These are phyloP conservation scores for Euphydryas editha DNA, from an alignment of 2,888 invertebrate genomes.

Conservation along the genomic window DNA sequence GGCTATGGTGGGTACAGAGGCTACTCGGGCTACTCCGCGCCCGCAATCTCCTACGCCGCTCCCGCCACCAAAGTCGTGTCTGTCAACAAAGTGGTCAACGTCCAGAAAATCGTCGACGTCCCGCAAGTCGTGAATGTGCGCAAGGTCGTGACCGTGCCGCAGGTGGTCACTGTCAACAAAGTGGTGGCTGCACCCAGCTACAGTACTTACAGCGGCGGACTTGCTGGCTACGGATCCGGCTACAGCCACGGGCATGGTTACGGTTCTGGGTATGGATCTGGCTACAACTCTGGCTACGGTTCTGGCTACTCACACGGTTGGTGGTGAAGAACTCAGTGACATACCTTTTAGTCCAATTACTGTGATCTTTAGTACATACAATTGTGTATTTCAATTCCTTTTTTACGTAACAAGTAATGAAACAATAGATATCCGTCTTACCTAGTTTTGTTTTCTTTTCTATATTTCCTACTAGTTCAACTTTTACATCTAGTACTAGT, in stretches of 20 bases:
- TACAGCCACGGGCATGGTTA: conserved; percentile 34
- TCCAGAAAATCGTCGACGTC: conserved; percentile 52
- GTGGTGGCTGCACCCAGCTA: conserved; percentile 54
- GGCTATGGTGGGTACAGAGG: conserved; percentile 27
- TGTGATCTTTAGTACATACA: conserved; percentile 5
- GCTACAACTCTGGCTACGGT: conserved; percentile 35
- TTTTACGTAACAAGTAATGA: neutral
- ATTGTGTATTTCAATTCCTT: neutral
- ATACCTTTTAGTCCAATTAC: neutral
- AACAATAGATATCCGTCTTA: neutral
- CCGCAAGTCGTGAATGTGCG: conserved; percentile 57
- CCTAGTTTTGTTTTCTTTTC: neutral
- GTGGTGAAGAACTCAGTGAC: conserved; percentile 35
- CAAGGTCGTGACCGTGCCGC: conserved; percentile 60
- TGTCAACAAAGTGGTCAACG: conserved; percentile 58
- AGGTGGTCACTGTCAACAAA: conserved; percentile 63
- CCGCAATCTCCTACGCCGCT: conserved; percentile 35
- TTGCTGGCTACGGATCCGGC: conserved; percentile 34
- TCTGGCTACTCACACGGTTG: conserved; percentile 42
- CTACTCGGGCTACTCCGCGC: conserved; percentile 10
- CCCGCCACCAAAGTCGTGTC: conserved; percentile 50
- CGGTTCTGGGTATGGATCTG: conserved; percentile 37
- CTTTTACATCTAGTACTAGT: too few relatives aligned
- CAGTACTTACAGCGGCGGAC: conserved; percentile 43
- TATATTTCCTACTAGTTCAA: too few relatives aligned